Base-by-base conservation (phyloP, 2,888 invertebrate species). In the Euplagia quadripunctaria region DNA sequence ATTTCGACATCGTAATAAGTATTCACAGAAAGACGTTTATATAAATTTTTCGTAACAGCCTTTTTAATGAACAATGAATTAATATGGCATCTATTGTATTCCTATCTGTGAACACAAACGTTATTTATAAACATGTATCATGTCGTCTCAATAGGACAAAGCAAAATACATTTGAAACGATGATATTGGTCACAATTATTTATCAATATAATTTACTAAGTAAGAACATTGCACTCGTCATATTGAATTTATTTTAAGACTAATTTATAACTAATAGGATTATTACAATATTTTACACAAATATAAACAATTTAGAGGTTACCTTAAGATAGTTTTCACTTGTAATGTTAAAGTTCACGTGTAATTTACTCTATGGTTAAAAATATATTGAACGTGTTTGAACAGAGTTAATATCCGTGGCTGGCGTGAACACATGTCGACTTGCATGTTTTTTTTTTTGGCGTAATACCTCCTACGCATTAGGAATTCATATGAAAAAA, bases 181-280 rank as follows among this genome's bases (percentile, higher is more conserved):
- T 49, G 61, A 14, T 68, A 77, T 71, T 76, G 79, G 75, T 80
- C 81, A 74, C 73, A 78, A 76, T 79, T 76, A 61, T 79, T 82
- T 78, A 85, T 76, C 79, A 82, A 82, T 76, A 81, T 72, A 82
- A 79, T 80, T 82, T 86, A 85, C 82, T 73, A 80, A 76, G 92
- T 93, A 75, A 75, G 55, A 69, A 93, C 87, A 94, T 94, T 94
- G 93, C 94, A 94, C 94, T 91, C 90, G 88, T 91, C 92, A 91
- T 90, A 89, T 87, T 77, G 73, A 64, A 75, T 58, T 80, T 81
- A 87, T 79, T 55, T 58, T 77, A 72, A 65, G 58, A 72, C 73
- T 72, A 73, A 75, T 63, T 11, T 78, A 79, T 46, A 78, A 42
- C 82, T 83, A 82, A 69, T 83, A 83, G 85, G 85, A 82, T 63